Base-by-base conservation (phyloP, 2,797 vertebrate genomes). In the Spondyliosoma cantharus region DNA sequence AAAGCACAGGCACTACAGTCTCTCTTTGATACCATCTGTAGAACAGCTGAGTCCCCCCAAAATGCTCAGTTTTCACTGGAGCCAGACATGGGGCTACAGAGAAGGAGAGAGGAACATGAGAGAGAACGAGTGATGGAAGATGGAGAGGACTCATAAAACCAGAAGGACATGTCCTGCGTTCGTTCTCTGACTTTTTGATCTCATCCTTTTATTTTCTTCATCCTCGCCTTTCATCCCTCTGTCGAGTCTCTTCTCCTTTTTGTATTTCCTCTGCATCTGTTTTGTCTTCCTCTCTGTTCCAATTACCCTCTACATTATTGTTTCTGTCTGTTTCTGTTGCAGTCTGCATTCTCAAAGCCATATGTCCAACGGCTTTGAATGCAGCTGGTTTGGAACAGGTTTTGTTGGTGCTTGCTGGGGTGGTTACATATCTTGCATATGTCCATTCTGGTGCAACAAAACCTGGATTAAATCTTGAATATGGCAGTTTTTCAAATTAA, bases 21-120 rank as follows among this genome's bases (percentile, higher is more conserved):
- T 60, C 2, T 66, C 74, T 93, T 84, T 91, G 86, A 88, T 87
- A 80, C 52, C 92, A 93, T 92, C 86, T 93, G 90, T 71, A 65
- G 60, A 86, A 76, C 90, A 91, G 87, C 86, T 89, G 86, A 91
- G 72, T 82, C 32, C 53, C 72, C 73, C 57, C 66, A 56, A 87
- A 76, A 78, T 7, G 49, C 49, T 69, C 48, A 43, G 25, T 65
- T 70, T 65, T 11, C 37, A 37, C 73, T 89, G 86, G 74, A 86
- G 63, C 15, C 45, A 68, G 46, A 79, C 43, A 53, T 25, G 37
- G 42, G 57, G 52, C 70, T 13, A 24, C 24, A 79, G 52, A 42
- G 49, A n/a, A 25, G 48, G 20, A 63, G 70, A 71, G 48, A 60
- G 56, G 76, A 65, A 75, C 50, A 61, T 52, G 32, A 66, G 4